Conservation (phyloP, 1,140 invertebrate species). For the Orchestia grillus region DNA sequence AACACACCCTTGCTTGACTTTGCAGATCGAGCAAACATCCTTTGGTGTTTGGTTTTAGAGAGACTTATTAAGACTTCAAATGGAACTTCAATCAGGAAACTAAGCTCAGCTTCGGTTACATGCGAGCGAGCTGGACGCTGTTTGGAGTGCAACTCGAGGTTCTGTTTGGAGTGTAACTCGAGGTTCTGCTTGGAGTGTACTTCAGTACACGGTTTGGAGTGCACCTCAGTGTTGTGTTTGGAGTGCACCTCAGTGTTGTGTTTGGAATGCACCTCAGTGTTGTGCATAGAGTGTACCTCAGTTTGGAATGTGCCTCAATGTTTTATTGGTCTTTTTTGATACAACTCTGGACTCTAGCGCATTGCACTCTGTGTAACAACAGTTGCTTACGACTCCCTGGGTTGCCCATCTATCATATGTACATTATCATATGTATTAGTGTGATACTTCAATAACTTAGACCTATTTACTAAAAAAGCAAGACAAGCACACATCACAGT, state of each 20-base stretch:
- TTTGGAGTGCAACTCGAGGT: not conserved
- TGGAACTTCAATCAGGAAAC: conserved; percentile 15
- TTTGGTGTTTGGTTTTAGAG: conserved; percentile 48
- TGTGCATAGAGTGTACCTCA: no score
- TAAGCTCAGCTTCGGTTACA: not conserved
- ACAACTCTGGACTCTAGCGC: not conserved
- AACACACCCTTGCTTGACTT: not conserved
- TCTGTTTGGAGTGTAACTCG: not conserved
- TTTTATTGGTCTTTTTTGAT: not conserved
- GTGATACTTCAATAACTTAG: not conserved
- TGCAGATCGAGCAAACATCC: conserved; percentile 30
- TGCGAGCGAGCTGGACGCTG: not conserved
- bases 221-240: not conserved
- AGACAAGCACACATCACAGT: not conserved
- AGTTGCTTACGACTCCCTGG: not conserved
- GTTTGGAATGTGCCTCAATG: not conserved
- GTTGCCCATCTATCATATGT: no score
- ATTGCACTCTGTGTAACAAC: not conserved
- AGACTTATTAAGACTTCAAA: conserved; percentile 35
- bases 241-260: not conserved
- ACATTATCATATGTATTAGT: no score
- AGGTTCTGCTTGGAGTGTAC: not conserved
- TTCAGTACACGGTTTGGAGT: not conserved
- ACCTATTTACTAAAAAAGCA: not conserved
- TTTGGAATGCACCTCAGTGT: not conserved